Evolutionary conservation across 64 coral and sea anemone species (phyloP).

Genomic region (Montipora efflorescens): DNA sequence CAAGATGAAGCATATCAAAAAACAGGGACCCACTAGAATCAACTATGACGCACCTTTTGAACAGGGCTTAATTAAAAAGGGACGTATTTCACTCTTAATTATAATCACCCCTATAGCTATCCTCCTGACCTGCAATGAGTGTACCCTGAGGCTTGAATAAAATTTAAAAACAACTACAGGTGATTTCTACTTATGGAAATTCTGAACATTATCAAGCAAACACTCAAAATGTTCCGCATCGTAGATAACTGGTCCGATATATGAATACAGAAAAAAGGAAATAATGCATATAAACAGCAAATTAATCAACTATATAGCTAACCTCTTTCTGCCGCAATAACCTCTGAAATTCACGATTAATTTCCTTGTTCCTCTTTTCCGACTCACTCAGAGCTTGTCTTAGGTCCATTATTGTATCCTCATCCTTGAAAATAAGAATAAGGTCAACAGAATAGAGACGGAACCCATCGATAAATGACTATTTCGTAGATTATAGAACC

Average conservation of each 20-base stretch:
- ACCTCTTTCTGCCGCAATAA: conserved; percentile 75
- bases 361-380: conserved; percentile 75
- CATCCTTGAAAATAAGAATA: background rate
- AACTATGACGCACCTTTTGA: too few relatives aligned
- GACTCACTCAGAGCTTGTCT: conserved; percentile 58
- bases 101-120: too few relatives aligned
- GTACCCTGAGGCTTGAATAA: too few relatives aligned
- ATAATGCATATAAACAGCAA: too few relatives aligned
- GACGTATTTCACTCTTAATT: too few relatives aligned
- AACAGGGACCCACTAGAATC: too few relatives aligned
- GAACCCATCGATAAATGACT: too few relatives aligned
- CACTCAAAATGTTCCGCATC: background rate
- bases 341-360: conserved; percentile 67
- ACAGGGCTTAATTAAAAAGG: too few relatives aligned
- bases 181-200: too few relatives aligned
- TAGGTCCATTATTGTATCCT: conserved; percentile 28
- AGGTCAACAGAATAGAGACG: background rate
- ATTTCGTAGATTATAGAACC: background rate
- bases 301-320: background rate
- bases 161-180: too few relatives aligned
- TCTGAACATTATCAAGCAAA: background rate
- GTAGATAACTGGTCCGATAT: background rate
- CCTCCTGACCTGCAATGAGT: too few relatives aligned
- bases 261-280: background rate
- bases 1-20: too few relatives aligned